Conservation (phyloP, 2,113 vertebrate species). For the Eubucco bourcierii region DNA sequence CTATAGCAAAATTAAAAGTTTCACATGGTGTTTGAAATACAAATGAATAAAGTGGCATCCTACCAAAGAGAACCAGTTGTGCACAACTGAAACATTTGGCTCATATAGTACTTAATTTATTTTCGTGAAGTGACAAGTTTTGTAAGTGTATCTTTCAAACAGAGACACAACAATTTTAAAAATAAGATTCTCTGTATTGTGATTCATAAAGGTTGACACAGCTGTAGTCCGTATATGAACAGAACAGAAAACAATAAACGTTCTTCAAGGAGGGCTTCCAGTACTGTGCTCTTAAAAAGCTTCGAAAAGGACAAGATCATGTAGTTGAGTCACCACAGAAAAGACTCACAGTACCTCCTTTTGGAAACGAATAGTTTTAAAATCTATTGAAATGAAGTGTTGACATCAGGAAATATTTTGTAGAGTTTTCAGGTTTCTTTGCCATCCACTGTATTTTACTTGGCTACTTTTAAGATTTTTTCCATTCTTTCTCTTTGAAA, state of each 20-base stretch:
- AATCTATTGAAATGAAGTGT: constrained; percentile 68
- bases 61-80: constrained; percentile 73
- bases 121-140: constrained; percentile 75
- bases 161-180: constrained; percentile 35
- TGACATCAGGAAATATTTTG: constrained; percentile 74
- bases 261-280: constrained; percentile 28
- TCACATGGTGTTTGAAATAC: constrained; percentile 76
- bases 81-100: constrained; percentile 74
- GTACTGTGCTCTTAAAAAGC: constrained; percentile 36
- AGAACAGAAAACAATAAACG: constrained; percentile 54
- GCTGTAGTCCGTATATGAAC: constrained; percentile 35
- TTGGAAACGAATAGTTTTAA: constrained; percentile 55
- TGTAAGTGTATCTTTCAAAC: constrained; percentile 76
- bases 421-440: constrained; percentile 65
- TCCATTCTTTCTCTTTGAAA: constrained; percentile 70
- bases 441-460: constrained; percentile 69
- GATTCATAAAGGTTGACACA: constrained; percentile 21
- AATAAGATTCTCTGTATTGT: constrained; percentile 54
- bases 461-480: constrained; percentile 73
- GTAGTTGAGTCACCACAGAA: constrained; percentile 22
- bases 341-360: constrained; percentile 53
- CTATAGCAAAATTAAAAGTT: constrained; percentile 73
- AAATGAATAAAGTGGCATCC: constrained; percentile 72
- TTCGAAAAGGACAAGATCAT: constrained; percentile 37
- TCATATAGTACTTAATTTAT: constrained; percentile 77